Evolutionary conservation across 2,797 vertebrate genomes (phyloP).

Genomic region (Okamejei kenojei): DNA sequence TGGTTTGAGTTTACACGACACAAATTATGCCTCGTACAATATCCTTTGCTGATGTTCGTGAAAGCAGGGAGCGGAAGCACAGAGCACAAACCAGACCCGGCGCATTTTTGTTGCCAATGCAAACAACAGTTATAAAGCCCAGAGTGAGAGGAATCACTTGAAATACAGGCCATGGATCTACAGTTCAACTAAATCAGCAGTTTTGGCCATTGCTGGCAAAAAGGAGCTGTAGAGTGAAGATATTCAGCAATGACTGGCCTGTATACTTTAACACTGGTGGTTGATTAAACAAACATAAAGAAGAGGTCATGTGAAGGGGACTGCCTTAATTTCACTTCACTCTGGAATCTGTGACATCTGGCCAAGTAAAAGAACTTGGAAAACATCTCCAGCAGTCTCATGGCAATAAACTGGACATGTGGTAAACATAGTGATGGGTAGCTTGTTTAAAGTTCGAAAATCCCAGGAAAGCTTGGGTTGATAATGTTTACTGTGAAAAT

Average conservation of each 20-base stretch:
- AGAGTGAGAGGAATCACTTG: constrained; percentile 72
- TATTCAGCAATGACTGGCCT: constrained; percentile 59
- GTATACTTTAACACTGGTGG: constrained; percentile 58
- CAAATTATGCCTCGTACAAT: constrained; percentile 72
- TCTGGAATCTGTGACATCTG: constrained; percentile 81
- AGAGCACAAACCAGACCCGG: constrained; percentile 67
- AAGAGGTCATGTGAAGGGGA: constrained; percentile 66
- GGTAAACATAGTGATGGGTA: constrained; percentile 76
- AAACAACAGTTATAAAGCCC: constrained; percentile 80
- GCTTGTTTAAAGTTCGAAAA: constrained; percentile 70
- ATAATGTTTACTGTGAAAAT: constrained; percentile 53
- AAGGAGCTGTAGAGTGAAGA: constrained; percentile 56
- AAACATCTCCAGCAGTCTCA: constrained; percentile 89
- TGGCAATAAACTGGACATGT: constrained; percentile 79
- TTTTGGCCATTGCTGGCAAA: constrained; percentile 71
- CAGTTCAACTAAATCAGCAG: constrained; percentile 70
- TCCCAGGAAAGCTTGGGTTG: constrained; percentile 65
- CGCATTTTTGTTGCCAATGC: constrained; percentile 69
- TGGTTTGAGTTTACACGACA: constrained; percentile 75
- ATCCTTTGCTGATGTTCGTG: constrained; percentile 70
- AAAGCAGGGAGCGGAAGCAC: constrained; percentile 75
- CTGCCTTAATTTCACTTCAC: constrained; percentile 72
- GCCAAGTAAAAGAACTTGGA: constrained; percentile 78
- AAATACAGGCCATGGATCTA: constrained; percentile 68
- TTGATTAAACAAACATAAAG: constrained; percentile 61